phyloP scores from a whole-genome alignment of 2,888 invertebrate species.

The Antheraea yamamai region DNA sequence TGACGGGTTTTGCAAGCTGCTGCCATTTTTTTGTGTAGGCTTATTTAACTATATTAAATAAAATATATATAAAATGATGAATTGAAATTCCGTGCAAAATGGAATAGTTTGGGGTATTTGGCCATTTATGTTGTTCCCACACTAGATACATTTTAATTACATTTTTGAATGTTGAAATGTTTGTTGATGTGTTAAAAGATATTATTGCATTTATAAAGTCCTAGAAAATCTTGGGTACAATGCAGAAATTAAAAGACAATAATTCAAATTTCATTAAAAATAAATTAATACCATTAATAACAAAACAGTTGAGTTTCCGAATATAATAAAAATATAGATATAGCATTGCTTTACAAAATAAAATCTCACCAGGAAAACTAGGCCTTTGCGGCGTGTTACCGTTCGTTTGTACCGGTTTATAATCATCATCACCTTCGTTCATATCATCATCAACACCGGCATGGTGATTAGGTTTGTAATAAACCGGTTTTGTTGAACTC shows the following conservation, averaged over 20 bases:
- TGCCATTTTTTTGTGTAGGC: neutral
- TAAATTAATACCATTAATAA: neutral
- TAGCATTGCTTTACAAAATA: conserved; percentile 28
- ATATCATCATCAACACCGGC: conserved; percentile 32
- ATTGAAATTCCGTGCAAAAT: neutral
- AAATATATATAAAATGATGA: neutral
- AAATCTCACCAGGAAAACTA: conserved; percentile 74
- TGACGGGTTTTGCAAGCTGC: neutral
- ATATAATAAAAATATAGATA: conserved; percentile 21
- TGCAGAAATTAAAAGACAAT: neutral
- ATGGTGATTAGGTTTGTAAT: conserved; percentile 54
- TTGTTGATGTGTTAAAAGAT: neutral
- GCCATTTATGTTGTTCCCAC: neutral
- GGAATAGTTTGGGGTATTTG: neutral
- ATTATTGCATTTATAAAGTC: neutral
- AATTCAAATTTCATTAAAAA: neutral
- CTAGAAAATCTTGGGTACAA: neutral
- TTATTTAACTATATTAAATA: neutral
- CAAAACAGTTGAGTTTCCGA: conserved; percentile 8
- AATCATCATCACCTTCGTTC: conserved; percentile 67
- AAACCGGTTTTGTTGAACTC: conserved; percentile 50
- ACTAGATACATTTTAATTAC: neutral
- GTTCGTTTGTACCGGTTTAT: conserved; percentile 67
- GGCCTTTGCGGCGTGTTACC: conserved; percentile 64
- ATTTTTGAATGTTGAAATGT: neutral